Base-by-base conservation (phyloP, 2,113 vertebrate species). In the Empidonax alnorum region DNA sequence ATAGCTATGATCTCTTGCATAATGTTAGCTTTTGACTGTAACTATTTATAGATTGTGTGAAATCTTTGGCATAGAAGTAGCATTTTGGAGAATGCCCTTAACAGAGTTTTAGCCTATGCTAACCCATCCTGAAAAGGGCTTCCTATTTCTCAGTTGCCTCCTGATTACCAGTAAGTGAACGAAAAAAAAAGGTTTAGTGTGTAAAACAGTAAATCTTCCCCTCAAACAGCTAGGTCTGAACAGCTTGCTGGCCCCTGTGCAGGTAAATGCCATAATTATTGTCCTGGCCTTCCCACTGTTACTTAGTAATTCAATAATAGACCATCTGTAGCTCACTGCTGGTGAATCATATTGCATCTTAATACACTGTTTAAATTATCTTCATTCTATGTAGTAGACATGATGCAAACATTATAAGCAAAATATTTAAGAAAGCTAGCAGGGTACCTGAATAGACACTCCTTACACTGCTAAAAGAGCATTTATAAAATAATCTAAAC, bases 221-320 rank as follows among this genome's bases (percentile, higher is more conserved):
- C 37, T 58, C 3, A 41, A 1, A 3, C 84, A 87, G 28, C 42
- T 46, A 39, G 33, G 35, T 94, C 61, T 76, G 41, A 96, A 87
- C 90, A 97, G 95, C 85, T 84, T 92, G 94, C 67, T 33, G 37
- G 52, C 42, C 82, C 66, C 87, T 89, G 86, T 21, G 84, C 84
- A 96, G 94, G 94, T 94, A 90, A 96, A 73, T 15, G 41, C 37
- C 12, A 10, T 39, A 86, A 77, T 44, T 92, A 89, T 21, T 46
- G 53, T 31, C 81, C 41, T 9, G 24, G 61, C 23, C 41, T 93
- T 84, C 84, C 61, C 67, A 79, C 73, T 81, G 83, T 68, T 89
- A 77, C 24, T 71, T 68, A 61, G 55, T 86, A 81, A 87, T 84
- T 87, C 88, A 84, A 5, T 90, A 84, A 88, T 3, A 81, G 66